A percentile compares a stretch with the other conserved stretches of the same genome.
Conservation (phyloP, 2,888 invertebrate species). For the Eremobia ochroleuca region DNA sequence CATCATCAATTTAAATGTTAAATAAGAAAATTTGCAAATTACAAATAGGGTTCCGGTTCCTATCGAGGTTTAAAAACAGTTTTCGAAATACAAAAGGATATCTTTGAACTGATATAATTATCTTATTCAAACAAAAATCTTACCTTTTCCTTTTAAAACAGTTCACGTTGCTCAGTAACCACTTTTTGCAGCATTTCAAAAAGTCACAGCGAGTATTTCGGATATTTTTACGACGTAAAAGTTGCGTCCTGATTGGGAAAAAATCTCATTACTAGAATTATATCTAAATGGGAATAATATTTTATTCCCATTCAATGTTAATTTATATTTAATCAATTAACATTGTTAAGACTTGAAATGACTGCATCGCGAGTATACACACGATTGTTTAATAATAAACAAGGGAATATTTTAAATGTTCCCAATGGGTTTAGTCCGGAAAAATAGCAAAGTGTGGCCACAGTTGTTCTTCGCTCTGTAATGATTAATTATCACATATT, state of each 20-base stretch:
- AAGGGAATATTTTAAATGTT: not conserved
- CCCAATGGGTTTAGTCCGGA: conserved; percentile 22
- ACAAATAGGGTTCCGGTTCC: not conserved
- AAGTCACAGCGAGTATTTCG: not conserved
- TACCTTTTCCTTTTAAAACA: not conserved
- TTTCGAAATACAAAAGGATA: not conserved
- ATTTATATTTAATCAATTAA: not conserved
- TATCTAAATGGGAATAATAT: conserved; percentile 32
- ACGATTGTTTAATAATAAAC: not conserved
- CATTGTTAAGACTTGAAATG: too few species aligned
- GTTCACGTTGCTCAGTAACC: not conserved
- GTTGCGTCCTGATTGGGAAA: conserved; percentile 58
- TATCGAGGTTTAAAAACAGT: not conserved
- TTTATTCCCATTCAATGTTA: conserved; percentile 5
- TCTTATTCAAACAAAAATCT: not conserved
- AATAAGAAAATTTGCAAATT: not conserved
- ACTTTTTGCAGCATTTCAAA: not conserved
- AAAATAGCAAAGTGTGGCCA: conserved; percentile 21
- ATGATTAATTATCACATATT: conserved; percentile 44
- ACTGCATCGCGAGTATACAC: not conserved
- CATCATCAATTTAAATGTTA: conserved; percentile 19
- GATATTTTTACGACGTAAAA: not conserved
- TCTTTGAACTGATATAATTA: not conserved
- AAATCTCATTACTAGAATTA: not conserved
- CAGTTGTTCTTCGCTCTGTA: conserved; percentile 10